Evolutionary conservation across 2,888 invertebrate genomes (phyloP), one percentile per base, ranked within the genome.

Genomic region (Actias luna): DNA sequence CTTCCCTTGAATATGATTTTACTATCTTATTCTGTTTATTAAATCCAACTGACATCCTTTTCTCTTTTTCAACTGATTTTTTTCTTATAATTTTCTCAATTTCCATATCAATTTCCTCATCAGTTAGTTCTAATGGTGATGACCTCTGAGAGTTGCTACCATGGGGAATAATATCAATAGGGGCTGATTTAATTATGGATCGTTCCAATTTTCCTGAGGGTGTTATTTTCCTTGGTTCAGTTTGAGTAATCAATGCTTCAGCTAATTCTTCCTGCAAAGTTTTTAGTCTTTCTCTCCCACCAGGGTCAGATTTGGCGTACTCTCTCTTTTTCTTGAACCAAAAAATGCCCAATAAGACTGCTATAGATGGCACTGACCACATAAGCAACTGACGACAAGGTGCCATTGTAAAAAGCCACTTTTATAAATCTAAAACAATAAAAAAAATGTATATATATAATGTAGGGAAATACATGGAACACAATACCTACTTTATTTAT

Each of bases 281-380:
- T 86, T 91, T 93, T 78, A 89, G 83, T 73, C 79, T 88, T 82
- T 89, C 91, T 85, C 92, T 92, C 93, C 95, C 95, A 79, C 95
- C 95, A 72, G 95, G 95, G 94, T 96, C 96, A 95, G 94, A 95
- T 94, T 93, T 94, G 84, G 94, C 94, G 82, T 94, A 94, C 87
- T 94, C 94, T 92, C 95, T 94, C 93, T 95, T 96, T 93, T 95
- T 96, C 92, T 95, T 95, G 94, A 95, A 96, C 97, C 96, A 97
- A 84, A 95, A 95, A 85, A 96, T 94, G 77, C 96, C 96, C 87
- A 97, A 93, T 79, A 96, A 93, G 79, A 96, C 94, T 78, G 96
- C 96, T 92, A 96, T 94, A 78, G 96, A 95, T 83, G 97, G 96
- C 77, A 97, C 93, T 78, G 95, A 95, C 94, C 96, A 95, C 93